Base-by-base conservation (phyloP, 1,140 invertebrate genomes). In the Philopotamus ludificatus region DNA sequence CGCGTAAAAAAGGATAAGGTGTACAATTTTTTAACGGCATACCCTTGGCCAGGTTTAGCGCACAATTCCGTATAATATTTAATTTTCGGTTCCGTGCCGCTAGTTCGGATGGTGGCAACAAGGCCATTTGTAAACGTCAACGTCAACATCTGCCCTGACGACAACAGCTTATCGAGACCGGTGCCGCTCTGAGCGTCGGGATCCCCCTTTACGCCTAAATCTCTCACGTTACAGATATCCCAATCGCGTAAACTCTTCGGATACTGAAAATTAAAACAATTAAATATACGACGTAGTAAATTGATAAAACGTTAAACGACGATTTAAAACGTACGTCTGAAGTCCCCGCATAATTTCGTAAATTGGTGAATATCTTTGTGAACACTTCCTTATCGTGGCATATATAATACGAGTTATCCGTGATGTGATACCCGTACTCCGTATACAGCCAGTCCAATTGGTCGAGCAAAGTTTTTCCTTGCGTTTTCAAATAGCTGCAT, bases 81-180 rank as follows among this genome's bases (percentile, higher is more conserved):
- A 61, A 98, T 86, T 81, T 99, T 99, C 15, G 97, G 97, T 78
- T 99, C 98, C 0, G 98, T 99, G 16, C 98, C 98, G 81, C 95
- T 98, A 0, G 96, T 97, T 68, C 98, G 85, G 7, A 99, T 77
- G 0, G 95, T 98, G 0, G 90, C 83, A 7, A 92, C 86, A 66
- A 93, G 84, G 1, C 93, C 95, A 79, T 94, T 95, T 49, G 85
- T 82, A 76, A 98, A 97, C 12, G 85, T 86, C 75, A 99, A 97
- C 1, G 95, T 97, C n/a, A 99, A 90, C 97, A 99, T 99, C 79
- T 97, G 91, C 64, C 86, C 90, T 77, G 81, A 87, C 3, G 72
- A 73, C 71, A 79, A 78, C 45, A 75, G 73, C 63, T 63, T 65
- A 65, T 81, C 77, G 15, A 81, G 57, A 0, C 79, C 79, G 0